Percentiles rank a stretch among this genome's conserved stretches.
Evolutionary conservation across 2,113 vertebrate genomes (phyloP).

Genomic region (Dicrurus megarhynchus): DNA sequence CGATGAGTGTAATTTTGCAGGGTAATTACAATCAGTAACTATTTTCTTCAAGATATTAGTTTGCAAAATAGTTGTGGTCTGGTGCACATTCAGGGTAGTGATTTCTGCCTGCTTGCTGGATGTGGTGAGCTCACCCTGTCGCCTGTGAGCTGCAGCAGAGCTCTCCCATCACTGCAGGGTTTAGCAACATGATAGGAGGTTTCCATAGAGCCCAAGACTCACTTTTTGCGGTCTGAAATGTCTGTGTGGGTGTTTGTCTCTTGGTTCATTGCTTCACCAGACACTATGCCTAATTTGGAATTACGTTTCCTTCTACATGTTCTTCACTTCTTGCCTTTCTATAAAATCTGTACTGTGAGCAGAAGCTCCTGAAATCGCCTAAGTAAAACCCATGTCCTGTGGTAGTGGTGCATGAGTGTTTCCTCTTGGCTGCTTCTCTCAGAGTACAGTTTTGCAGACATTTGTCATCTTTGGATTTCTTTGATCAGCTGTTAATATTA

Average conservation of each 20-base stretch:
- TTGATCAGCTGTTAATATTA: neutral
- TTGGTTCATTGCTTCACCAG: neutral
- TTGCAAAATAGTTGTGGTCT: constrained; percentile 18
- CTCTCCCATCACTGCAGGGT: neutral
- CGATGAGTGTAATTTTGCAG: neutral
- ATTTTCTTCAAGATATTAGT: constrained; percentile 9
- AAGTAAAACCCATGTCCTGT: neutral
- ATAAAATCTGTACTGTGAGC: neutral
- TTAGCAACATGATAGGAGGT: neutral
- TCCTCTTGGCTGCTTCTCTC: neutral
- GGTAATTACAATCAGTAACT: constrained; percentile 6
- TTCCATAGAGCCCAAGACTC: neutral
- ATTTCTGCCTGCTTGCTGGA: neutral
- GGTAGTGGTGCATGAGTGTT: fast-evolving
- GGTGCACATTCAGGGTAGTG: neutral
- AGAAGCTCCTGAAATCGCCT: neutral
- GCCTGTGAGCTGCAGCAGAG: neutral
- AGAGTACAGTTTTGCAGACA: neutral
- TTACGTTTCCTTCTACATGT: neutral
- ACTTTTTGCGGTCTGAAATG: neutral
- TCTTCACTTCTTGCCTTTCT: neutral
- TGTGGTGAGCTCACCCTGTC: neutral
- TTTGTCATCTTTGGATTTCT: neutral
- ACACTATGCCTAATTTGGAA: neutral
- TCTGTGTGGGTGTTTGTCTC: neutral